A percentile compares a stretch with the other conserved stretches of the same genome.
Conservation (phyloP, 2,113 vertebrate genomes). For the Ictalurus furcatus region DNA sequence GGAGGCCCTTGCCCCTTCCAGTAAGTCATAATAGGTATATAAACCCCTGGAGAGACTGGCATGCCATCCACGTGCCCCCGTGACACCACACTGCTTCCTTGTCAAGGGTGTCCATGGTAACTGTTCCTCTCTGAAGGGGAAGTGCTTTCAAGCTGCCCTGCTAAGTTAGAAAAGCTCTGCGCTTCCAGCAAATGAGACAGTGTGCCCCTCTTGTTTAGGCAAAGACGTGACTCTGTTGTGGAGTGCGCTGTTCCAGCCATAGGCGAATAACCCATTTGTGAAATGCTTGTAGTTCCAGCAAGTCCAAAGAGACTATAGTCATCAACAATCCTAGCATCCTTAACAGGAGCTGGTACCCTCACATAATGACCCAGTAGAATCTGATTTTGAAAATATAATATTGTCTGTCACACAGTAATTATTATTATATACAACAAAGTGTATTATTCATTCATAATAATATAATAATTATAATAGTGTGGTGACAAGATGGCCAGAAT, state of each 20-base stretch:
- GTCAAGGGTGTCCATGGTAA: slow-evolving; percentile 1
- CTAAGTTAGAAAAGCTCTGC: neutral
- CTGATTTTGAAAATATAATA: neutral
- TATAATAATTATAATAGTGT: neutral
- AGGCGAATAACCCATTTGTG: neutral
- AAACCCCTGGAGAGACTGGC: neutral
- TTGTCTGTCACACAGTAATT: neutral
- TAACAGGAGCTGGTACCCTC: neutral
- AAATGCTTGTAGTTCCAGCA: neutral
- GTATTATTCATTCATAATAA: neutral
- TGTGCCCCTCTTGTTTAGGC: neutral
- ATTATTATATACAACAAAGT: neutral
- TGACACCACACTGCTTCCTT: neutral
- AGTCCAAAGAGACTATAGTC: neutral
- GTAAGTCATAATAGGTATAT: neutral
- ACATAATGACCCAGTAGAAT: neutral
- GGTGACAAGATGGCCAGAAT: neutral
- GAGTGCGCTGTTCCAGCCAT: neutral
- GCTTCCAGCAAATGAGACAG: neutral
- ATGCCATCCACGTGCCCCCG: neutral
- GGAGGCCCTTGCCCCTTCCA: neutral
- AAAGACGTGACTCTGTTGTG: neutral
- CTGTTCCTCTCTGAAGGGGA: neutral
- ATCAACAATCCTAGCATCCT: neutral
- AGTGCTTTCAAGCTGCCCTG: neutral